A percentile compares a stretch with the other conserved stretches of the same genome.
Conservation (phyloP, 2,113 vertebrate genomes). For the Astur gentilis region DNA sequence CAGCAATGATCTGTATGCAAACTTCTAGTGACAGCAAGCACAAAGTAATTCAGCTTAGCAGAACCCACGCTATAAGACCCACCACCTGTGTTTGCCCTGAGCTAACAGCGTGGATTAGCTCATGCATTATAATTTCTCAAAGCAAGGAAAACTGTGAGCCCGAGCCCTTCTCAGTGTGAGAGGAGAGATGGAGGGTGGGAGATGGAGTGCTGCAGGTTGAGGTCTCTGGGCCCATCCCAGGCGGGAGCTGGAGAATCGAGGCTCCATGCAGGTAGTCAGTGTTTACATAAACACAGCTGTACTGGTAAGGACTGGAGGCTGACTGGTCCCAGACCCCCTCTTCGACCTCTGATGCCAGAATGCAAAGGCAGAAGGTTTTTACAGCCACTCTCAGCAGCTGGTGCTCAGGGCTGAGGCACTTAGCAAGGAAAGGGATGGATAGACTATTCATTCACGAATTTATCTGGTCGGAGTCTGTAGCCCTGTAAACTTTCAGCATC, state of each 20-base stretch:
- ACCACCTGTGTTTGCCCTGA: not conserved
- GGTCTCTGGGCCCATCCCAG: not conserved
- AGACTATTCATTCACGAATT: not conserved
- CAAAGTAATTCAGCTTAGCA: not conserved
- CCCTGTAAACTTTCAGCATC: not conserved
- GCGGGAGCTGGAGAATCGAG: not conserved
- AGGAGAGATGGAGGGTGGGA: too few relatives aligned
- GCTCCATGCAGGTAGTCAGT: not conserved
- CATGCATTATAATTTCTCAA: not conserved
- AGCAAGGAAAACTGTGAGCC: not conserved
- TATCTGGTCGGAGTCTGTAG: not conserved
- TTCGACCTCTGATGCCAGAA: not conserved
- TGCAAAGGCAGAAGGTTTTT: not conserved
- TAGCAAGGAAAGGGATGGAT: not conserved
- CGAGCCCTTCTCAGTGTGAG: not conserved
- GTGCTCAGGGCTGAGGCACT: not conserved
- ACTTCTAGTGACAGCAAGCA: not conserved
- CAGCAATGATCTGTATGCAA: not conserved
- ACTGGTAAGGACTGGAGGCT: not conserved
- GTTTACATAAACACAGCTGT: not conserved
- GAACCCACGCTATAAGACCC: not conserved
- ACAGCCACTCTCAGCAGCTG: not conserved
- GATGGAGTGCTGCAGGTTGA: not conserved
- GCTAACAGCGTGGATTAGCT: not conserved
- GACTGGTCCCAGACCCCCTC: not conserved